Base-by-base conservation (phyloP, 2,797 vertebrate genomes). In the Forpus xanthops region DNA sequence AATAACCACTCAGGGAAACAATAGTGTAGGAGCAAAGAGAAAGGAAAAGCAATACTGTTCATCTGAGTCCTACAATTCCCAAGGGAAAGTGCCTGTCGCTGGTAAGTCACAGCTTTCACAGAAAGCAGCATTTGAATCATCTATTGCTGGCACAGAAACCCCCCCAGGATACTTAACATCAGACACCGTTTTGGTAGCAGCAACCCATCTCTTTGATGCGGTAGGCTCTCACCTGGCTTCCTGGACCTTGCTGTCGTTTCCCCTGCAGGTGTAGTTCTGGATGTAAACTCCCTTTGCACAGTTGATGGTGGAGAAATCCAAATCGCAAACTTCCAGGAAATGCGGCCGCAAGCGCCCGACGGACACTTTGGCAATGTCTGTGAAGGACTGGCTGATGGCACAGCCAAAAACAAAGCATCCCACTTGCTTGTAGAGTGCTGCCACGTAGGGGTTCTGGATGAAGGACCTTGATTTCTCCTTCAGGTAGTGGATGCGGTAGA, bases 331-430 rank as follows among this genome's bases (percentile, higher is more conserved):
- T 0, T 97, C 98, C 88, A 99, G 85, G 97, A 99, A 99, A 96
- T 99, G 99, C 2, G 99, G 99, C 90, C 99, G 98, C 98, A 99
- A 98, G 44, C 99, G 99, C 44, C 99, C 99, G 39, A 99, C 99
- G 3, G 99, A 99, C 96, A 99, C 99, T 97, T 99, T 99, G 93
- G 99, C 99, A 44, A 99, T 99, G 98, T 99, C 99, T 39, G 99
- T 99, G 98, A 99, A 99, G 14, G 99, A 99, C 97, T 99, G 99
- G 97, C 99, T 99, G 96, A 99, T 97, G 79, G 99, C 99, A 5
- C 99, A 99, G 96, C 99, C 99, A 0, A 99, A 99, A 94, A 99
- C 98, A 50, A 99, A 99, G 95, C 99, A 99, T 3, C 99, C 99
- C 93, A 99, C 98, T 96, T 99, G 99, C 98, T 99, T 99, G 96